Conservation (phyloP, 1,140 invertebrate species). For the Drosophila guanche region DNA sequence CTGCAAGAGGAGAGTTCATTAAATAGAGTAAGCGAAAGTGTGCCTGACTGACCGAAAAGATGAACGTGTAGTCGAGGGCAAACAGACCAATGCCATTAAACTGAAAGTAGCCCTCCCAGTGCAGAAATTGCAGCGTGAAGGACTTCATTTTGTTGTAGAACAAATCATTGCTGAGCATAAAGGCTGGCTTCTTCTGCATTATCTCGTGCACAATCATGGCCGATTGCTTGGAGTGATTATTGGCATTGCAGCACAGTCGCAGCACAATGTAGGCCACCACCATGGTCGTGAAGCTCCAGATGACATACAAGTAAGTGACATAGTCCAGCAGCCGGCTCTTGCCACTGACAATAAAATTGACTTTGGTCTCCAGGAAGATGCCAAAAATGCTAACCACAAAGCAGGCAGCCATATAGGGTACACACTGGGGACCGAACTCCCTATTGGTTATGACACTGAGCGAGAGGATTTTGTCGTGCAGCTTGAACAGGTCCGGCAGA, state of each 20-base stretch:
- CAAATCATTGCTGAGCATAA: conserved; percentile 80
- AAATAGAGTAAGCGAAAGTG: neutral
- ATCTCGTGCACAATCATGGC: conserved; percentile 83
- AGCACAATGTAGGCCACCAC: conserved; percentile 78
- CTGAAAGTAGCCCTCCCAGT: conserved; percentile 82
- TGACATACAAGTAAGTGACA: conserved; percentile 68
- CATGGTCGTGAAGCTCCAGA: conserved; percentile 79
- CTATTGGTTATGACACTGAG: conserved; percentile 77
- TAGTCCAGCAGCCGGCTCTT: conserved; percentile 69
- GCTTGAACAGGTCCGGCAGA: conserved; percentile 73
- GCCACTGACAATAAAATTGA: conserved; percentile 74
- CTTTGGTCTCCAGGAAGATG: conserved; percentile 81
- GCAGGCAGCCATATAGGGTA: conserved; percentile 79
- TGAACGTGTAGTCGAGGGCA: conserved; percentile 81
- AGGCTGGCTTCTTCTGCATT: conserved; percentile 83
- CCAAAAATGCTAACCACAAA: conserved; percentile 81
- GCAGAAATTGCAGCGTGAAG: conserved; percentile 79
- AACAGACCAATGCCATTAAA: conserved; percentile 82
- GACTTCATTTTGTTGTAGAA: conserved; percentile 83
- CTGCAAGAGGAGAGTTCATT: conserved; percentile 45
- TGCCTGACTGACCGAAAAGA: conserved; percentile 72
- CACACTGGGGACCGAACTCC: conserved; percentile 76
- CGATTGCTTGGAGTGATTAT: conserved; percentile 79
- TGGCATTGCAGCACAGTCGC: conserved; percentile 75
- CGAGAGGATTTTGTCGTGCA: conserved; percentile 77